Percentiles rank a stretch among this genome's conserved stretches.
These are phyloP conservation scores for Gonatopus flavifemur DNA, from an alignment of 1,140 invertebrate species.

Conservation along the genomic window DNA sequence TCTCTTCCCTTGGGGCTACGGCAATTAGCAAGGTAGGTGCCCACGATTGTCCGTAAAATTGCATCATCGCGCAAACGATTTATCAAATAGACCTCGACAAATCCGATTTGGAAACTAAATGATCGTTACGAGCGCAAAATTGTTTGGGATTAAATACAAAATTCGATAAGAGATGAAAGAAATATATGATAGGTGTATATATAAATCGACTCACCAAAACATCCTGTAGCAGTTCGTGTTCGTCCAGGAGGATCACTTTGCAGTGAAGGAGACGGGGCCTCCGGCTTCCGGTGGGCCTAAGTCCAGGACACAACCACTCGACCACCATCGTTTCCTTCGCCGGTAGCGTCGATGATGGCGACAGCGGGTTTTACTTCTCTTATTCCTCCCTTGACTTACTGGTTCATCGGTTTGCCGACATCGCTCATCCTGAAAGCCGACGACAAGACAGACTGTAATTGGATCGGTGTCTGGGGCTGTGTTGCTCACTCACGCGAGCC, in stretches of 20 bases:
- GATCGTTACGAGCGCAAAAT: no score
- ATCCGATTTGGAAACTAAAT: no score
- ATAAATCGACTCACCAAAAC: constrained; percentile 66
- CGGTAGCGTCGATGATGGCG: no score
- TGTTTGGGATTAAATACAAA: no score
- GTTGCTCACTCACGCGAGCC: constrained; percentile 1
- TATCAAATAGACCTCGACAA: no score
- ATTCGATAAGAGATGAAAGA: no score
- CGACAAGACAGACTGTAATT: constrained; percentile 14
- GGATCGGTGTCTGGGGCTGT: constrained; percentile 1
- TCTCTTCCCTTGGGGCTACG: no score
- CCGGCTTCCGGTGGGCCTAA: constrained; percentile 58
- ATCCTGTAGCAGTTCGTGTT: constrained; percentile 65
- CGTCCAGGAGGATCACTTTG: constrained; percentile 66
- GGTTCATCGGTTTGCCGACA: constrained; percentile 26
- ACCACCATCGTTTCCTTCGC: constrained; percentile 48
- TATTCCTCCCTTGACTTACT: constrained; percentile 17
- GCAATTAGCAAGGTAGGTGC: no score
- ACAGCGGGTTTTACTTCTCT: constrained; percentile 1
- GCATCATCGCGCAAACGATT: no score
- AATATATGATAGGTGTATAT: no score
- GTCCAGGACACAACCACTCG: constrained; percentile 56
- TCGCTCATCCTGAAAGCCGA: constrained; percentile 37
- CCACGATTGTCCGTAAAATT: no score
- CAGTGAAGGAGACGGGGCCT: constrained; percentile 65